Percentiles rank a stretch among this genome's conserved stretches.
phyloP scores from a whole-genome alignment of 1,140 invertebrate genomes.

The Drosophila nasuta region DNA sequence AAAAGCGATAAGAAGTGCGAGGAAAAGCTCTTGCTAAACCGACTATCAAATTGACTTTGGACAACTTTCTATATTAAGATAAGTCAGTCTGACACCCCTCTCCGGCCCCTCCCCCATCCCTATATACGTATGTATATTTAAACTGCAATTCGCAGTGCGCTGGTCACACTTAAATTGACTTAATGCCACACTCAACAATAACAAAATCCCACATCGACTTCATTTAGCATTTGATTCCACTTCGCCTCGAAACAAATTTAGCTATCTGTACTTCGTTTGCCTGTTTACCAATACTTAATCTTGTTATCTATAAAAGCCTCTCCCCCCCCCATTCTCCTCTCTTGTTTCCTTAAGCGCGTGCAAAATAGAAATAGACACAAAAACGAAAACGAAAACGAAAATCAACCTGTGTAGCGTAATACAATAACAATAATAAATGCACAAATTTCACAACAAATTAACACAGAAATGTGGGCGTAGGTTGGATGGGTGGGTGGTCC shows the following conservation, averaged over 20 bases:
- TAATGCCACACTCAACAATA: not conserved
- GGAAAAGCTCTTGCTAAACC: constrained; percentile 16
- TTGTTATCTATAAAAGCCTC: constrained; percentile 38
- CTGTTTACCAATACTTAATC: constrained; percentile 30
- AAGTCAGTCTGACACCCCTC: not conserved
- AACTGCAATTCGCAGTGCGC: not conserved
- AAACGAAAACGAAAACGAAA: constrained; percentile 16
- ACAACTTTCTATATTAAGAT: not conserved
- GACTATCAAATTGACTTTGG: constrained; percentile 2
- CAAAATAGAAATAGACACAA: constrained; percentile 16
- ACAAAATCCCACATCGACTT: not conserved
- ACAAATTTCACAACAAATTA: constrained; percentile 72
- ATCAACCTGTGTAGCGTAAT: constrained; percentile 5
- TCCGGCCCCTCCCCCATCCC: not conserved
- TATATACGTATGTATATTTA: too few species aligned
- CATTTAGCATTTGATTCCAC: not conserved
- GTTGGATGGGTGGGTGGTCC: not conserved
- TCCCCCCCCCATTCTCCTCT: not conserved
- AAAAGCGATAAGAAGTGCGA: constrained; percentile 14
- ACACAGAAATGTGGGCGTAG: constrained; percentile 37
- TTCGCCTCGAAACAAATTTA: not conserved
- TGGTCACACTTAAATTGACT: constrained; percentile 6
- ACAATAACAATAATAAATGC: constrained; percentile 59
- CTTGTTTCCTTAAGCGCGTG: not conserved
- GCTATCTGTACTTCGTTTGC: not conserved